phyloP scores from a whole-genome alignment of 2,113 vertebrate genomes.

The Lophochroa leadbeateri region DNA sequence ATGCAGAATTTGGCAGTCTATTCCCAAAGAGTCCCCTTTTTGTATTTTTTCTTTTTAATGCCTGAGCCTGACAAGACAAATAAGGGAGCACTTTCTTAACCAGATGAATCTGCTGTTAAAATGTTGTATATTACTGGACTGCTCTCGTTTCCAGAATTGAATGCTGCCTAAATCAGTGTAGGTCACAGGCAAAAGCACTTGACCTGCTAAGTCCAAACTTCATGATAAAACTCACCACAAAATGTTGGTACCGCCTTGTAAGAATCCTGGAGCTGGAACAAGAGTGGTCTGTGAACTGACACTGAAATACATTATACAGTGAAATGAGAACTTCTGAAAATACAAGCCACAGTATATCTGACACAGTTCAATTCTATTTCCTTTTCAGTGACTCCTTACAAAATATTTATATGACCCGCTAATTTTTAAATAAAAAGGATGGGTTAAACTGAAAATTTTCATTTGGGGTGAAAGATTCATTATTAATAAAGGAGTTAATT shows the following conservation, averaged over 20 bases:
- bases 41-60: background rate
- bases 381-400: background rate
- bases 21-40: background rate
- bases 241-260: background rate
- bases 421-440: background rate
- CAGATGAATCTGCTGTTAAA: background rate
- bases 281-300: background rate
- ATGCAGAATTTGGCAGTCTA: background rate
- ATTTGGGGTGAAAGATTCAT: background rate
- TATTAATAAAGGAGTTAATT: background rate
- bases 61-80: background rate
- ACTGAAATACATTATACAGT: background rate
- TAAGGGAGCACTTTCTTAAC: background rate
- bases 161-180: background rate
- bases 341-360: background rate
- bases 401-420: background rate
- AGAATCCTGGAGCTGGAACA: background rate
- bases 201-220: background rate
- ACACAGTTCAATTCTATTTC: background rate
- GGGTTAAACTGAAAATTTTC: background rate
- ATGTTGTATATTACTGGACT: background rate
- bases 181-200: background rate
- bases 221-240: background rate
- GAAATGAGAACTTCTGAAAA: background rate
- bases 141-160: background rate